These are phyloP conservation scores for Zaprionus nigranus DNA, from an alignment of 1,140 invertebrate genomes.

Conservation along the genomic window DNA sequence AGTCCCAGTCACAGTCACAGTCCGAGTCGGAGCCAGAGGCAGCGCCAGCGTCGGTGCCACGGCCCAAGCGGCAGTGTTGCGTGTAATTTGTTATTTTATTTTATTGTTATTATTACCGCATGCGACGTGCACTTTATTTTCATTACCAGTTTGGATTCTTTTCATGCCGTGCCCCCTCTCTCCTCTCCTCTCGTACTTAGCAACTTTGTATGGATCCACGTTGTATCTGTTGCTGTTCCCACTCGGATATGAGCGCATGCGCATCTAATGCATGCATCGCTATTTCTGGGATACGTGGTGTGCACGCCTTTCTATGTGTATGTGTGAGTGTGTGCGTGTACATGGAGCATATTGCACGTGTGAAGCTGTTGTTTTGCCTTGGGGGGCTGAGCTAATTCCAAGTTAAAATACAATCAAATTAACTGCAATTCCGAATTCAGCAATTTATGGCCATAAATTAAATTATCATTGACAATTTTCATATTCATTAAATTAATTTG, in stretches of 20 bases:
- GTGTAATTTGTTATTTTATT: constrained; percentile 84
- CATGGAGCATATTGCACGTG: constrained; percentile 64
- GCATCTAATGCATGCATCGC: constrained; percentile 53
- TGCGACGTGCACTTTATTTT: constrained; percentile 83
- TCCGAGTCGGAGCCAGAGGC: background rate
- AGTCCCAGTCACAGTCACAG: background rate
- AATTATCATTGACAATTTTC: background rate
- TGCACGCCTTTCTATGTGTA: background rate
- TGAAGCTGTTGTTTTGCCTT: constrained; percentile 53
- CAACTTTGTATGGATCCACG: constrained; percentile 62
- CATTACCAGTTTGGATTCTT: constrained; percentile 81
- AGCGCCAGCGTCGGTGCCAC: background rate
- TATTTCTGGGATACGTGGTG: constrained; percentile 25
- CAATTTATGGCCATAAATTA: constrained; percentile 72
- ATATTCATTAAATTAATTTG: constrained; percentile 4
- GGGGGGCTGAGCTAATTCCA: constrained; percentile 30
- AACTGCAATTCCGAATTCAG: constrained; percentile 60
- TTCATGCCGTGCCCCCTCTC: constrained; percentile 50
- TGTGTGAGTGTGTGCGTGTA: background rate
- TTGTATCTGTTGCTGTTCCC: constrained; percentile 35
- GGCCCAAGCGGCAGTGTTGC: constrained; percentile 70
- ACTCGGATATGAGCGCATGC: constrained; percentile 30
- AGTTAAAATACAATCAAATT: constrained; percentile 57
- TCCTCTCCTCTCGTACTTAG: background rate
- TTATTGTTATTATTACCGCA: constrained; percentile 84